Percentiles rank a stretch among this genome's conserved stretches.
Evolutionary conservation across 2,113 vertebrate genomes (phyloP).

Genomic region (Eptesicus fuscus): DNA sequence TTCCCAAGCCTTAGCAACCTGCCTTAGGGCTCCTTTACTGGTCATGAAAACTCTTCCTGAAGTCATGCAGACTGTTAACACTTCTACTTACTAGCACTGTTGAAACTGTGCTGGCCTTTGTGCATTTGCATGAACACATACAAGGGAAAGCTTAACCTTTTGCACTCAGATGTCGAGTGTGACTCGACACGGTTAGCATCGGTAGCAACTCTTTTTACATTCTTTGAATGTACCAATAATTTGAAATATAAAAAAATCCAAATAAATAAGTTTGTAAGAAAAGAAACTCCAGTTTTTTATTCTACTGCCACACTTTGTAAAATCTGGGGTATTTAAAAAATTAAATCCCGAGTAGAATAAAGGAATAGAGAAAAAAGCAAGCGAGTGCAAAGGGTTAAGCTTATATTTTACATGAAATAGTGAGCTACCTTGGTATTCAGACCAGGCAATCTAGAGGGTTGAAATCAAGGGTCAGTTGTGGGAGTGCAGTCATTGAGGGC

Average conservation of each 20-base stretch:
- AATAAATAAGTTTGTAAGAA: too few species aligned
- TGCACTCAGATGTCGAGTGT: too few species aligned
- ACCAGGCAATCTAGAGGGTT: not conserved
- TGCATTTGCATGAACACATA: constrained; percentile 51
- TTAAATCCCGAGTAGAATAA: too few species aligned
- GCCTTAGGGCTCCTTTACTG: constrained; percentile 61
- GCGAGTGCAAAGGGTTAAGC: too few species aligned
- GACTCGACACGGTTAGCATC: too few species aligned
- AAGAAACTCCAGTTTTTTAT: too few species aligned
- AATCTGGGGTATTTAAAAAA: too few species aligned
- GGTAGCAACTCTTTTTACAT: too few species aligned
- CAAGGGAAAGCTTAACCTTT: constrained; percentile 44
- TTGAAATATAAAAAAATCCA: too few species aligned
- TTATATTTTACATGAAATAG: not conserved
- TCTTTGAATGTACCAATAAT: too few species aligned
- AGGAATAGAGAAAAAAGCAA: too few species aligned
- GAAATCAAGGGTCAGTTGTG: not conserved
- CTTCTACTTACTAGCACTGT: constrained; percentile 1
- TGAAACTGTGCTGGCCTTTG: constrained; percentile 32
- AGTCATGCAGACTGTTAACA: constrained; percentile 45
- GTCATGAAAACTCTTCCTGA: constrained; percentile 65
- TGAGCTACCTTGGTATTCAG: not conserved
- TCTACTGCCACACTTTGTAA: too few species aligned
- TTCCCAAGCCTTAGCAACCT: constrained; percentile 41
- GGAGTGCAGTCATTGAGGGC: not conserved